Percentiles rank a stretch among this genome's conserved stretches.
phyloP scores from a whole-genome alignment of 2,888 invertebrate species.

The Drosophila engyochracea region DNA sequence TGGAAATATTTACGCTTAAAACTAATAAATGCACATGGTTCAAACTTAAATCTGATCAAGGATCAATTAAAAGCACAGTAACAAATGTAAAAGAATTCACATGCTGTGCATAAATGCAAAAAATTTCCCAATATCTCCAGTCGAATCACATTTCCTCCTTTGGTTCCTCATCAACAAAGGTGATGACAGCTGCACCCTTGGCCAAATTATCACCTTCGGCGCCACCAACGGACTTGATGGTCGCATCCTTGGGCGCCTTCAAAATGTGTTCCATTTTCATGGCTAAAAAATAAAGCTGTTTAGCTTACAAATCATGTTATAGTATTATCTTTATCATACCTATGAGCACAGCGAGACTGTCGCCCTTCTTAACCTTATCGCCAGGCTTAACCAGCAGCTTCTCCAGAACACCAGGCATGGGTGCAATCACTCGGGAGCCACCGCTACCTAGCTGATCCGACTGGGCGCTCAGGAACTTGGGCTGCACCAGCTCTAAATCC shows the following conservation, averaged over 20 bases:
- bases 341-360: conserved; percentile 96
- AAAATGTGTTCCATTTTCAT: conserved; percentile 99
- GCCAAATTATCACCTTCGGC: conserved; percentile 93
- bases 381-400: conserved; percentile 94
- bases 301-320: not conserved
- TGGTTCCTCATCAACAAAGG: conserved; percentile 85
- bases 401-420: conserved; percentile 98
- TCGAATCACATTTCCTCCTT: conserved; percentile 7
- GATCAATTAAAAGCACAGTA: conserved; percentile 19
- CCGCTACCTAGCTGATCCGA: conserved; percentile 83
- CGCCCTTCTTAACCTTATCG: conserved; percentile 93
- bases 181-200: conserved; percentile 89
- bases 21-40: conserved; percentile 75
- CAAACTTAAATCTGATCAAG: conserved; percentile 35
- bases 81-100: conserved; percentile 30
- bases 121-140: conserved; percentile 53
- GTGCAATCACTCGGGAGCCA: conserved; percentile 90
- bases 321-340: conserved; percentile 54
- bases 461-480: conserved; percentile 87
- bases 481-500: conserved; percentile 88
- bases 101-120: conserved; percentile 76
- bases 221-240: conserved; percentile 90
- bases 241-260: conserved; percentile 92
- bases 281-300: conserved; percentile 86
- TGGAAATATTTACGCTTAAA: conserved; percentile 62